Base-by-base conservation (phyloP, 2,113 vertebrate species). In the Gymnobelideus leadbeateri region DNA sequence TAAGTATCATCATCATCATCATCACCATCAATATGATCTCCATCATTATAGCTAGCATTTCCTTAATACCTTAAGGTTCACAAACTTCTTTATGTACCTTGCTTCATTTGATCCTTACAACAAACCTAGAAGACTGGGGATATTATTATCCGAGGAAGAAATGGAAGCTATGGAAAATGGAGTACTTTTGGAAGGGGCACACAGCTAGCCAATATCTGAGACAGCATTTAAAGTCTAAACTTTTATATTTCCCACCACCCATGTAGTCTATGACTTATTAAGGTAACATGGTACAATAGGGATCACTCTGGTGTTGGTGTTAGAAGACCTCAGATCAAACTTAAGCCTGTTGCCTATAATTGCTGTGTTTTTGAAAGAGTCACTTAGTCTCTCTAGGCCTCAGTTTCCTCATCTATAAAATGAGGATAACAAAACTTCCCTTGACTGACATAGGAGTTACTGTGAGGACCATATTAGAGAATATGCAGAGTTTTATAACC, bases 371-470 rank as follows among this genome's bases (percentile, higher is more conserved):
- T 31, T 77, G 47, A 95, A 91, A 50, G 91, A 93, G 93, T 7
- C 53, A 93, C 5, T 91, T 61, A 50, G 14, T 43, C 28, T 89
- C 9, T 91, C 51, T 91, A 43, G 7, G 51, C 57, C 51, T 93
- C 37, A 51, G 11, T 91, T 92, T 93, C 25, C 52, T 94, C 90
- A 51, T 89, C 50, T 54, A 37, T 51, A 47, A 96, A 95, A 96
- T 57, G 46, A 51, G 43, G 46, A 77, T 37, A 0, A 77, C n/a
- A 68, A 84, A 84, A 43, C 68, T 43, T 84, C 8, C 19, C 19
- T 1, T 77, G 14, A 77, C 19, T 43, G 5, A 2, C 16, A n/a
- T 2, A 84, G 68, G 14, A 21, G 19, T 84, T 43, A 21, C n/a
- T 43, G 37, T 84, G 37, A 77, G 61, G 3, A 77, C 37, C 37